Percentiles rank a stretch among this genome's conserved stretches.
phyloP scores from a whole-genome alignment of 2,888 invertebrate species.

The Limenitis camilla region DNA sequence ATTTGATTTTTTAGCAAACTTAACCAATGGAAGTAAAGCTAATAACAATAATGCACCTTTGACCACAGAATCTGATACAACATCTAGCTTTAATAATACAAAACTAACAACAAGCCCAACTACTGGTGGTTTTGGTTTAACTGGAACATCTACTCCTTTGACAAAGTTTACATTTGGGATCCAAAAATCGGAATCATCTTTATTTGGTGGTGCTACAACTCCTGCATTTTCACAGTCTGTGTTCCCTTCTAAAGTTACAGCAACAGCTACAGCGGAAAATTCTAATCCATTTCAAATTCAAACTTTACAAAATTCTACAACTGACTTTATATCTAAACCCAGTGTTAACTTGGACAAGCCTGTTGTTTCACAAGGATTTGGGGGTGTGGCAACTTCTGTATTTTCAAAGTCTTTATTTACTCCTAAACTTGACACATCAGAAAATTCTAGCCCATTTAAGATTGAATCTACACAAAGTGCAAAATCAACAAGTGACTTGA shows the following conservation, averaged over 20 bases:
- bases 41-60: conserved; percentile 44
- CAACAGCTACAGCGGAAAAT: conserved; percentile 44
- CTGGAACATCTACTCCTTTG: conserved; percentile 30
- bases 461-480: too few relatives aligned
- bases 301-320: conserved; percentile 33
- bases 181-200: conserved; percentile 30
- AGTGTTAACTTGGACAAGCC: too few relatives aligned
- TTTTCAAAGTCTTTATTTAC: too few relatives aligned
- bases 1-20: conserved; percentile 77
- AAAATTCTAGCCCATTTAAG: too few relatives aligned
- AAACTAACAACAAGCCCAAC: conserved; percentile 38
- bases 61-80: conserved; percentile 38
- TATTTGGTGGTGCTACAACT: conserved; percentile 34
- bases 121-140: conserved; percentile 38
- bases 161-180: conserved; percentile 35
- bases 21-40: conserved; percentile 60
- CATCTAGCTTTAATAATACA: conserved; percentile 39
- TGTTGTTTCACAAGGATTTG: too few relatives aligned
- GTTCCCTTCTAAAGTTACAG: conserved; percentile 36
- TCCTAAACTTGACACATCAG: too few relatives aligned
- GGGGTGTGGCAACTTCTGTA: too few relatives aligned
- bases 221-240: not conserved
- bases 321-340: too few relatives aligned
- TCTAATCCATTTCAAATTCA: conserved; percentile 51
- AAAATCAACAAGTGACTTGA: too few relatives aligned